A percentile compares a stretch with the other conserved stretches of the same genome.
phyloP scores from a whole-genome alignment of 2,797 vertebrate genomes.

The Ispidina lecontei region DNA sequence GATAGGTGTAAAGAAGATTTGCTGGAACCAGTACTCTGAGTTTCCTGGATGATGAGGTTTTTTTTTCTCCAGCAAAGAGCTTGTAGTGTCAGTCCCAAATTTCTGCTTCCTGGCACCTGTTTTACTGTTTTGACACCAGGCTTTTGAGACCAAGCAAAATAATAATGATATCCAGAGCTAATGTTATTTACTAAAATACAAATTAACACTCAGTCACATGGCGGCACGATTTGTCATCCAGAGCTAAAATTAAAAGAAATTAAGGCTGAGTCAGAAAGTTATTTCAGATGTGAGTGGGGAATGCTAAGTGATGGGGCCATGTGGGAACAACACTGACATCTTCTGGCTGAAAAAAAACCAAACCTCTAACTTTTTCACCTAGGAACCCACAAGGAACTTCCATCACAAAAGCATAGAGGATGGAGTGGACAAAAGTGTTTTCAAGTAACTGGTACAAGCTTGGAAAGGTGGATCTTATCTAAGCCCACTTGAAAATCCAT shows the following conservation, averaged over 20 bases:
- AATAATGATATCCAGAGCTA: constrained; percentile 51
- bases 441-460: background rate
- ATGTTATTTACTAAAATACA: constrained; percentile 67
- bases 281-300: constrained; percentile 53
- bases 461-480: background rate
- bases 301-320: background rate
- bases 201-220: constrained; percentile 62
- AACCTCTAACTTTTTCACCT: background rate
- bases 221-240: constrained; percentile 68
- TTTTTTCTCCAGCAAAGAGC: background rate
- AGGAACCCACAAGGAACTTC: accelerated
- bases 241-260: constrained; percentile 76
- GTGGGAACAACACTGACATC: constrained; percentile 43
- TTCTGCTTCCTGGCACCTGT: background rate
- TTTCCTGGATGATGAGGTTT: background rate
- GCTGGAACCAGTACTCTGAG: background rate
- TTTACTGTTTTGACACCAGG: constrained; percentile 38
- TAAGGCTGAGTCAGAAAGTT: constrained; percentile 76
- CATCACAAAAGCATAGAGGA: background rate
- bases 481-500: background rate
- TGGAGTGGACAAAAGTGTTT: background rate
- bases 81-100: background rate
- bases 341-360: background rate
- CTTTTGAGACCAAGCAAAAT: background rate
- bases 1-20: background rate